A percentile compares a stretch with the other conserved stretches of the same genome.
Conservation (phyloP, 2,888 invertebrate species). For the Nemotelus pantherinus region DNA sequence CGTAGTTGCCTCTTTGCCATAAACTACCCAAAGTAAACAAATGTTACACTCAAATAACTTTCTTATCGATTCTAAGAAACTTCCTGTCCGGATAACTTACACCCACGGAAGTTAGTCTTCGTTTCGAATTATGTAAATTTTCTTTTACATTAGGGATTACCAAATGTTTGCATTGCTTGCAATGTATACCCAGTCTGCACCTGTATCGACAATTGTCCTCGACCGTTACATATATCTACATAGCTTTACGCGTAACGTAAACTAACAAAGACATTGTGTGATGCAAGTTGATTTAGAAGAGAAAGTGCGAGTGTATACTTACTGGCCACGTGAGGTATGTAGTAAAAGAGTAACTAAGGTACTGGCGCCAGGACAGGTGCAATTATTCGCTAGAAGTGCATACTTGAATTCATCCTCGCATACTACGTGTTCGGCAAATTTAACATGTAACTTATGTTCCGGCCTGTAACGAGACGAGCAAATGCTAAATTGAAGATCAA, state of each 20-base stretch:
- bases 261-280: too few relatives aligned
- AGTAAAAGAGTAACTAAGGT: slow-evolving; percentile 94
- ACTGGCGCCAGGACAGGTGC: slow-evolving; percentile 97
- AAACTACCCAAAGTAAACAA: not conserved
- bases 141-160: not conserved
- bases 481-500: too few relatives aligned
- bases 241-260: too few relatives aligned
- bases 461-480: slow-evolving; percentile 69
- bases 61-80: not conserved
- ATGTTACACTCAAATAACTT: not conserved
- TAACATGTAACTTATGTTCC: slow-evolving; percentile 97
- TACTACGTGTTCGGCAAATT: slow-evolving; percentile 98
- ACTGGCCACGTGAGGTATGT: slow-evolving; percentile 98
- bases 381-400: slow-evolving; percentile 96
- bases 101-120: not conserved
- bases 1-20: too few relatives aligned
- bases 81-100: not conserved
- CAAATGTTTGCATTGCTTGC: too few relatives aligned
- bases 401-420: slow-evolving; percentile 99
- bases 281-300: too few relatives aligned
- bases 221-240: too few relatives aligned
- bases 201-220: too few relatives aligned
- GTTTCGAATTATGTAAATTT: slow-evolving; percentile 13
- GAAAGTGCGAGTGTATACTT: slow-evolving; percentile 66
- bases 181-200: too few relatives aligned